Conservation (phyloP, 2,888 invertebrate genomes). For the Minunthozetes semirufus region DNA sequence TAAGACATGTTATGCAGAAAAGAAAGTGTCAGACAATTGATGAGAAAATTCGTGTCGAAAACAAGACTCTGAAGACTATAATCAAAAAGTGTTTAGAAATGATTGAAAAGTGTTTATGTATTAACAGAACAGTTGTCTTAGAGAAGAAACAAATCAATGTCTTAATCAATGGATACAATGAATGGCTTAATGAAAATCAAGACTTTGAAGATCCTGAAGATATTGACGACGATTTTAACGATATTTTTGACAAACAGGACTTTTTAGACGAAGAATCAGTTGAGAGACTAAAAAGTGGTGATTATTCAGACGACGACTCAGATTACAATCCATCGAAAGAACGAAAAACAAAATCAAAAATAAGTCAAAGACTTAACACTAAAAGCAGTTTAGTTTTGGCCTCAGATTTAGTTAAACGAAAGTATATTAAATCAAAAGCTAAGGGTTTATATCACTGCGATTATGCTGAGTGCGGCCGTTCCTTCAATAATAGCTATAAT, state of each 20-base stretch:
- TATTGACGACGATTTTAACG: background rate
- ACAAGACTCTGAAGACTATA: slow-evolving; percentile 5
- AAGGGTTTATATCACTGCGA: background rate
- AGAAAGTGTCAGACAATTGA: background rate
- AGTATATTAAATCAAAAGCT: background rate
- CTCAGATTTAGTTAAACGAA: slow-evolving; percentile 1
- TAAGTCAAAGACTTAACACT: background rate
- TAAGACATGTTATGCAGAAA: background rate
- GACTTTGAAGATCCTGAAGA: background rate
- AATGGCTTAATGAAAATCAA: slow-evolving; percentile 13
- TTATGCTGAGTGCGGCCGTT: background rate
- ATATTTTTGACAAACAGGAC: background rate
- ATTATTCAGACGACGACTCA: background rate
- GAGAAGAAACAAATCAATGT: slow-evolving; percentile 25
- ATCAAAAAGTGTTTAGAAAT: slow-evolving; percentile 15
- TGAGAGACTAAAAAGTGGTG: background rate
- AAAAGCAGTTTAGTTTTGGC: background rate
- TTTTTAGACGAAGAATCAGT: background rate
- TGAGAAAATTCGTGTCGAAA: slow-evolving; percentile 11
- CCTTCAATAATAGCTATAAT: background rate
- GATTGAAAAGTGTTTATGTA: slow-evolving; percentile 18
- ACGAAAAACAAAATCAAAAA: background rate
- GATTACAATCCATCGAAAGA: background rate
- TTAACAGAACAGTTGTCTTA: background rate
- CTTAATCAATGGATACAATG: slow-evolving; percentile 13